phyloP scores from a whole-genome alignment of 2,113 vertebrate genomes.

The Stegostoma tigrinum region DNA sequence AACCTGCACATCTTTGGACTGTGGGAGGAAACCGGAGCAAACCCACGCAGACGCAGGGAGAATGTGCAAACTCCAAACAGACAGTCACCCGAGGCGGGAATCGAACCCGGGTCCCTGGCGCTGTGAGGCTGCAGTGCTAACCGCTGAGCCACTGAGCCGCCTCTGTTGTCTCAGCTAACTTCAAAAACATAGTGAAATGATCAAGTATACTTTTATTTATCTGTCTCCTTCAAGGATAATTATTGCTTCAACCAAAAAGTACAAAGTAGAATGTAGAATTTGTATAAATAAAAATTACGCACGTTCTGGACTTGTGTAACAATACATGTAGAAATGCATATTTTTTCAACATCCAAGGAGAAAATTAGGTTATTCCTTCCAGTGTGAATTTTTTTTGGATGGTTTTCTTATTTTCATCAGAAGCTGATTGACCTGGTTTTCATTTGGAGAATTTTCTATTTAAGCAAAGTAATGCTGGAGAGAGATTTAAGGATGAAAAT shows the following conservation, averaged over 20 bases:
- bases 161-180: background rate
- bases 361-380: background rate
- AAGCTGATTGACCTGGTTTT: constrained; percentile 14
- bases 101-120: no score
- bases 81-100: no score
- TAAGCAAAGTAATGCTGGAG: constrained; percentile 3
- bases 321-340: background rate
- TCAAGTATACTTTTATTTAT: constrained; percentile 40
- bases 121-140: no score
- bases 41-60: no score
- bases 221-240: background rate
- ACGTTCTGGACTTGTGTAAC: background rate
- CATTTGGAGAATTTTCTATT: constrained; percentile 26
- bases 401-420: background rate
- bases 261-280: background rate
- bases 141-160: no score
- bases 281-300: background rate
- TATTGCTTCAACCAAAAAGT: background rate
- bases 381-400: background rate
- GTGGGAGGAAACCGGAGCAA: no score
- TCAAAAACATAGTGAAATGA: constrained; percentile 40
- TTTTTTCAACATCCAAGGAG: background rate
- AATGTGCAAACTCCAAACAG: no score
- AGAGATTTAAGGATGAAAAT: background rate
- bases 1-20: no score